Base-by-base conservation (phyloP, 2,797 vertebrate species). In the Meriones psammophilus region DNA sequence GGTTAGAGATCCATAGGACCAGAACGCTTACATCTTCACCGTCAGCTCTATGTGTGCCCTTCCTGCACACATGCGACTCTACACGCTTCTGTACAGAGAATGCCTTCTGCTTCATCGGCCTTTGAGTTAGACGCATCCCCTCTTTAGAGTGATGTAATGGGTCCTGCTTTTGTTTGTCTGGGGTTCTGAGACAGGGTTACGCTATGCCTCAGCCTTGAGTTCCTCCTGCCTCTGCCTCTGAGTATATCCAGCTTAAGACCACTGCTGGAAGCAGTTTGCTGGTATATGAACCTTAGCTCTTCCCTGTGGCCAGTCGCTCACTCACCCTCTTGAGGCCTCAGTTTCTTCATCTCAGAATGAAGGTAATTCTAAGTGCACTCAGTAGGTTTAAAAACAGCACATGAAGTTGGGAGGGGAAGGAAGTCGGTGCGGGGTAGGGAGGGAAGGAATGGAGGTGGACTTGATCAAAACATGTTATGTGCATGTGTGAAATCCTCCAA, bases 281-380 rank as follows among this genome's bases (percentile, higher is more conserved):
- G 30, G 28, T 28, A 24, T 22, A 3, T 46, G 71, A 87, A 36
- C 26, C 13, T 39, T 60, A 8, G 42, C 24, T 85, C 24, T 20
- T 26, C 60, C 8, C 54, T 22, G 56, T 78, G 58, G 33, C 39
- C 62, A 74, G 36, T 84, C 71, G 3, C 56, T 58, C 56, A 66
- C 22, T 60, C 74, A 87, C 7, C 26, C 69, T 76, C 80, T 78
- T 26, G 64, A 64, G 81, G 28, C 36, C 28, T 84, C 33, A 3
- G 56, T 88, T 96, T 94, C 20, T 56, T 69, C 13, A 39, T 62
- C 36, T 96, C 84, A 88, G 92, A 94, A 80, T 81, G 39, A n/a
- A 28, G 36, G 60, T 36, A 73, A 79, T 58, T 87, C n/a, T 73
- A 88, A 86, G 83, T n/a, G 1, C 18, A 86, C 64, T n/a, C 42